phyloP scores from a whole-genome alignment of 1,140 invertebrate genomes.

The Parapsyche elsis region DNA sequence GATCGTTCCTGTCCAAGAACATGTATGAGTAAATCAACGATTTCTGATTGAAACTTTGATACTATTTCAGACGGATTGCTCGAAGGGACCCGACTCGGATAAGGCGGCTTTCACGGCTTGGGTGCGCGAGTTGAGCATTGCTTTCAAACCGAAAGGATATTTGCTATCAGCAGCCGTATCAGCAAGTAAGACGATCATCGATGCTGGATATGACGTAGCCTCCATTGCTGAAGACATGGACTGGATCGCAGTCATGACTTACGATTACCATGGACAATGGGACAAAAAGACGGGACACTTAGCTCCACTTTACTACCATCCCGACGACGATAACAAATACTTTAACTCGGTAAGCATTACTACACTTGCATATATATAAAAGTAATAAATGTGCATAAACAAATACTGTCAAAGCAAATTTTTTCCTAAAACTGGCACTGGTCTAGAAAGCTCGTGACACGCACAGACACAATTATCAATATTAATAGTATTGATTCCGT shows the following conservation, averaged over 20 bases:
- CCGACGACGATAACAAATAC: constrained; percentile 79
- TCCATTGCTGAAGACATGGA: constrained; percentile 79
- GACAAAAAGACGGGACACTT: constrained; percentile 91
- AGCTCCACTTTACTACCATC: constrained; percentile 83
- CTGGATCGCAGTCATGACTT: constrained; percentile 90
- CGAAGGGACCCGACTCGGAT: constrained; percentile 84
- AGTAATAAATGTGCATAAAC: too few species aligned
- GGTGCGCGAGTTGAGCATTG: constrained; percentile 78
- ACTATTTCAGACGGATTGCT: constrained; percentile 78
- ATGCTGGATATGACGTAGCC: constrained; percentile 86
- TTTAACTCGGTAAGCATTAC: constrained; percentile 71
- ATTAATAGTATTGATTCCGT: background rate
- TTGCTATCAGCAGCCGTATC: constrained; percentile 87
- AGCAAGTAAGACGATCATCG: constrained; percentile 88
- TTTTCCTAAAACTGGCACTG: too few species aligned
- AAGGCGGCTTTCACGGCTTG: constrained; percentile 81
- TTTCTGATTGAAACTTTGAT: constrained; percentile 10
- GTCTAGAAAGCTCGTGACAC: too few species aligned
- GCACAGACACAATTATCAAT: background rate
- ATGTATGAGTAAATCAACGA: background rate
- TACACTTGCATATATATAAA: background rate
- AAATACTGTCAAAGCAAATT: background rate
- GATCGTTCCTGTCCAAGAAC: background rate
- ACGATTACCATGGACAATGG: constrained; percentile 92
- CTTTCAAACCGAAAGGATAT: constrained; percentile 78